Percentiles rank a stretch among this genome's conserved stretches.
These are phyloP conservation scores for Allolobophora icterica DNA, from an alignment of 2,888 invertebrate genomes.

Conservation along the genomic window DNA sequence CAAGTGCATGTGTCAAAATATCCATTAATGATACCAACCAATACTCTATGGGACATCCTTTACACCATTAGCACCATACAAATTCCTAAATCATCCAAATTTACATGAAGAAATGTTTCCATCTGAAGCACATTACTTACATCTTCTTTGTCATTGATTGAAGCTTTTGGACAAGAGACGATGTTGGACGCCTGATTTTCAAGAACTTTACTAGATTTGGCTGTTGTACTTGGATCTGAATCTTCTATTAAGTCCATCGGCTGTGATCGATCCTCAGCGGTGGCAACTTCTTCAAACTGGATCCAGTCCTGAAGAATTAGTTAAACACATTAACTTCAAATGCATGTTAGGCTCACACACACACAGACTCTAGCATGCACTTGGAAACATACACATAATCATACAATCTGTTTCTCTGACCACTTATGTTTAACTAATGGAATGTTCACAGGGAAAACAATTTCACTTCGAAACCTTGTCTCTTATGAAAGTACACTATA, in stretches of 20 bases:
- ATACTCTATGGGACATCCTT: too few species aligned
- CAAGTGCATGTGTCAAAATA: neutral
- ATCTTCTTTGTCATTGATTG: constrained; percentile 57
- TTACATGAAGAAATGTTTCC: neutral
- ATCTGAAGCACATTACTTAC: constrained; percentile 43
- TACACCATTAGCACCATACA: neutral
- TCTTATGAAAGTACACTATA: neutral
- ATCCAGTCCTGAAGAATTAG: constrained; percentile 45
- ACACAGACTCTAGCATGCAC: too few species aligned
- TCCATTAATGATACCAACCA: neutral
- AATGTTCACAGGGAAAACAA: neutral
- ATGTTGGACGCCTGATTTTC: constrained; percentile 25
- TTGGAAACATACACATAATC: too few species aligned
- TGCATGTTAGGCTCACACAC: too few species aligned
- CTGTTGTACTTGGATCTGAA: constrained; percentile 58
- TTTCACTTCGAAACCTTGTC: neutral
- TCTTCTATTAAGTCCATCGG: constrained; percentile 75
- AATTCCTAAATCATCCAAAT: neutral
- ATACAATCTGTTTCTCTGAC: neutral
- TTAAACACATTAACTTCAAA: neutral
- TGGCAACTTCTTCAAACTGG: constrained; percentile 76
- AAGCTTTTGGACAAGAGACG: constrained; percentile 63
- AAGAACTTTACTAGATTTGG: constrained; percentile 64
- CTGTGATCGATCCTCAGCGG: constrained; percentile 87
- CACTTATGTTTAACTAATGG: neutral